phyloP scores from a whole-genome alignment of 2,797 vertebrate species.

The Acanthurus lineatus region DNA sequence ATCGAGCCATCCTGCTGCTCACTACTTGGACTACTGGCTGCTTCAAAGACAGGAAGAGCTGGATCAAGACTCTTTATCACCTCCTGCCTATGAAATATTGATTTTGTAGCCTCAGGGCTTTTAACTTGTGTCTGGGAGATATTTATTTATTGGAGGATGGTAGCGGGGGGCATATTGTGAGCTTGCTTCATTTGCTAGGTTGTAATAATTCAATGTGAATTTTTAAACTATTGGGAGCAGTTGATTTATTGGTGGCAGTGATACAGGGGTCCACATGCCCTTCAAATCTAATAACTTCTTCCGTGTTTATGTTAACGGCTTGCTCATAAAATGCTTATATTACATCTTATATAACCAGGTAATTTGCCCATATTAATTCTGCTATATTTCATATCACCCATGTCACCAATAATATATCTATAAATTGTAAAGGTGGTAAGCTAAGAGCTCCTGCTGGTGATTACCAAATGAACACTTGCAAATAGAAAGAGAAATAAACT shows the following conservation, averaged over 20 bases:
- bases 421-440: constrained; percentile 38
- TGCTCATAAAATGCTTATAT: constrained; percentile 60
- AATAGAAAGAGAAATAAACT: constrained; percentile 34
- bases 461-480: constrained; percentile 19
- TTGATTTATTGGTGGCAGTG: constrained; percentile 58
- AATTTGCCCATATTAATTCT: constrained; percentile 57
- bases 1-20: constrained; percentile 59
- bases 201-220: constrained; percentile 67
- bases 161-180: constrained; percentile 43
- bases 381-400: constrained; percentile 53
- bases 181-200: constrained; percentile 62
- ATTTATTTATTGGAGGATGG: constrained; percentile 67
- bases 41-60: constrained; percentile 65
- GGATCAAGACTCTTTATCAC: constrained; percentile 74
- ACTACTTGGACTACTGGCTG: constrained; percentile 57
- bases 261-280: constrained; percentile 53
- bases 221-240: constrained; percentile 53
- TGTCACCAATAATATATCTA: constrained; percentile 48
- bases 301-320: constrained; percentile 57
- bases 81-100: constrained; percentile 75
- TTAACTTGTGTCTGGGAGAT: constrained; percentile 71
- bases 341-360: constrained; percentile 63
- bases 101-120: constrained; percentile 73
- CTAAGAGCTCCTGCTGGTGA: constrained; percentile 36
- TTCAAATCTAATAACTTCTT: constrained; percentile 65